phyloP scores from a whole-genome alignment of 2,113 vertebrate species.

The Trinectes maculatus region DNA sequence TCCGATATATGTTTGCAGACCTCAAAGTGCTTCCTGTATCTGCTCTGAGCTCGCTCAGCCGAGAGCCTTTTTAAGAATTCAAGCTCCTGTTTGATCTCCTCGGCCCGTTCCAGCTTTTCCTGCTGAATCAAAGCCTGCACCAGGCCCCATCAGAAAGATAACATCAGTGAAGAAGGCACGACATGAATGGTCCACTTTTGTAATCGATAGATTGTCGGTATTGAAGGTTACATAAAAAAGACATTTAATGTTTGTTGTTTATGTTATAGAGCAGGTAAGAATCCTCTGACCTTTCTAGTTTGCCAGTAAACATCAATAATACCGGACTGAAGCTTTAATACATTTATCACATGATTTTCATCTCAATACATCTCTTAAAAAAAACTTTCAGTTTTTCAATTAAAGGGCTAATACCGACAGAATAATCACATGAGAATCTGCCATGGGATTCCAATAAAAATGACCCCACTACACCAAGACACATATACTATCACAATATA shows the following conservation, averaged over 20 bases:
- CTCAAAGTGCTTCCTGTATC: constrained; percentile 84
- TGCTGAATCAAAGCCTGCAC: constrained; percentile 87
- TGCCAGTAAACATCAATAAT: constrained; percentile 2
- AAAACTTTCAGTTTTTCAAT: neutral
- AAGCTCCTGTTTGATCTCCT: constrained; percentile 83
- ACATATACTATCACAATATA: constrained; percentile 10
- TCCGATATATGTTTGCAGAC: constrained; percentile 84
- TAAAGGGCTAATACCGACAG: neutral
- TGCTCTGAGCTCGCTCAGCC: constrained; percentile 81
- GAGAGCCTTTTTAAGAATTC: constrained; percentile 80
- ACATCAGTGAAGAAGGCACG: constrained; percentile 22
- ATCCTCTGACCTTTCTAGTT: neutral
- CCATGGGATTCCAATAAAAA: neutral
- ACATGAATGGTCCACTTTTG: constrained; percentile 11
- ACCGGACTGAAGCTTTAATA: neutral
- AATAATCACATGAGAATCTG: neutral
- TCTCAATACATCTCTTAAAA: neutral
- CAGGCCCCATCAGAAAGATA: constrained; percentile 42
- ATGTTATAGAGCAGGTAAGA: neutral
- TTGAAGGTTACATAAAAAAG: neutral
- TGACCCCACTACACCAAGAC: neutral
- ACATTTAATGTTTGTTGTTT: neutral
- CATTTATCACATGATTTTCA: neutral
- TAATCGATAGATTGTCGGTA: neutral
- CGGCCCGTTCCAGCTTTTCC: constrained; percentile 81